A percentile compares a stretch with the other conserved stretches of the same genome.
phyloP scores from a whole-genome alignment of 2,888 invertebrate genomes.

The Drosophila engyochracea region DNA sequence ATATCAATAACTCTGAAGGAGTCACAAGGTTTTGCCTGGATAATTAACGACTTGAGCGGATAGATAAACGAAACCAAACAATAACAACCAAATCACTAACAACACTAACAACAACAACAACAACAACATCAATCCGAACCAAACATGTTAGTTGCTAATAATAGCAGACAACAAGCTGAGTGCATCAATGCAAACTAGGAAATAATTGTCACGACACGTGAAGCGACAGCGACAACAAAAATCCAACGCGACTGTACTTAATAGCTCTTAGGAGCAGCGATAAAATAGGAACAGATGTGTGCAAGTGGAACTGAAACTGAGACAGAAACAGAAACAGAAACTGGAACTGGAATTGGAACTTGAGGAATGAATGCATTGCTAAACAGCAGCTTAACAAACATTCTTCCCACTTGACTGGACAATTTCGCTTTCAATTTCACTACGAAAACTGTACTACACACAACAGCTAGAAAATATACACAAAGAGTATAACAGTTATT shows the following conservation, averaged over 20 bases:
- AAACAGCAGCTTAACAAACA: conserved; percentile 18
- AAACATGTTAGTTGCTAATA: conserved; percentile 58
- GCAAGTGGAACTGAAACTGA: neutral
- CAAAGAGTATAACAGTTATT: conserved; percentile 47
- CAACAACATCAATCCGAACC: conserved; percentile 32
- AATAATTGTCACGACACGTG: conserved; percentile 58
- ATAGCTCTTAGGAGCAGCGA: conserved; percentile 21
- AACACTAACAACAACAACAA: conserved; percentile 11
- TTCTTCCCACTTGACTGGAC: conserved; percentile 41
- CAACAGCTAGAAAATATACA: neutral
- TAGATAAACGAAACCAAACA: conserved; percentile 64
- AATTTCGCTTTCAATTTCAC: conserved; percentile 70
- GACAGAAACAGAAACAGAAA: neutral
- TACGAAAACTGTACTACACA: conserved; percentile 59
- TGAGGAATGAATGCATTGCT: conserved; percentile 40
- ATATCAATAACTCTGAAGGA: conserved; percentile 34
- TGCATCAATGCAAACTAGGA: conserved; percentile 70
- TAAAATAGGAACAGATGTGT: neutral
- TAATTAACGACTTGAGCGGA: conserved; percentile 70
- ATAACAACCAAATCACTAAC: conserved; percentile 24
- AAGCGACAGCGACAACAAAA: conserved; percentile 12
- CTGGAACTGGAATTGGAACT: neutral
- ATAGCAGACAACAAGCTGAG: conserved; percentile 50
- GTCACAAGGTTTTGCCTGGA: conserved; percentile 71
- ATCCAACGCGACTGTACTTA: conserved; percentile 67